Evolutionary conservation across 1,140 invertebrate species (phyloP).

Genomic region (Papilio polytes): DNA sequence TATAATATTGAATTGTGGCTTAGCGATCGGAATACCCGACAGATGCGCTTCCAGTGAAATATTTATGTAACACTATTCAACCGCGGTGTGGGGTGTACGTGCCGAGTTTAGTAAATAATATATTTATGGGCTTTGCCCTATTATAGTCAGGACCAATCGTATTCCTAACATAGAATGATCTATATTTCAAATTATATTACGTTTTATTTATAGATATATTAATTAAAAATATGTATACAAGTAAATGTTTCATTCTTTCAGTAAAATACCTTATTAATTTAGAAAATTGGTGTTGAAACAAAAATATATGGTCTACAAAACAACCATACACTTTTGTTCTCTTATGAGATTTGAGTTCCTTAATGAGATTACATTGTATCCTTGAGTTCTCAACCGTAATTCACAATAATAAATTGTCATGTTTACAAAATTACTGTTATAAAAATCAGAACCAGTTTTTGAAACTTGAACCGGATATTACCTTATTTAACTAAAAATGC

Average conservation of each 20-base stretch:
- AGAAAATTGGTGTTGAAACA: not conserved
- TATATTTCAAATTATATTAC: not conserved
- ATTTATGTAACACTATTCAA: constrained; percentile 16
- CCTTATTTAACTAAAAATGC: not conserved
- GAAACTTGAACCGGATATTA: not conserved
- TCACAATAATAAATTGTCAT: constrained; percentile 1
- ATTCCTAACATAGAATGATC: not conserved
- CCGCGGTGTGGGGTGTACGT: not conserved
- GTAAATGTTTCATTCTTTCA: no score
- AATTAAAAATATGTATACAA: no score
- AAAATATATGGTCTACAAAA: not conserved
- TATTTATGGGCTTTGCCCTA: not conserved
- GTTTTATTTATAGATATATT: not conserved
- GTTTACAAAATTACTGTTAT: constrained; percentile 12
- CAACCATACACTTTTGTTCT: not conserved
- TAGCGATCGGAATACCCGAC: constrained; percentile 13
- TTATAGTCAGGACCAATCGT: not conserved
- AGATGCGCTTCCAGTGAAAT: constrained; percentile 1
- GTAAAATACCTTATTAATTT: no score
- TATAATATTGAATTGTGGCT: constrained; percentile 13
- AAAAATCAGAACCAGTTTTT: constrained; percentile 1
- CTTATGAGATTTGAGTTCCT: no score
- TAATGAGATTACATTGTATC: not conserved
- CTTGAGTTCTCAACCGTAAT: not conserved
- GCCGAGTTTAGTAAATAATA: constrained; percentile 17